phyloP scores from a whole-genome alignment of 2,113 vertebrate species.

The Platysternon megacephalum region DNA sequence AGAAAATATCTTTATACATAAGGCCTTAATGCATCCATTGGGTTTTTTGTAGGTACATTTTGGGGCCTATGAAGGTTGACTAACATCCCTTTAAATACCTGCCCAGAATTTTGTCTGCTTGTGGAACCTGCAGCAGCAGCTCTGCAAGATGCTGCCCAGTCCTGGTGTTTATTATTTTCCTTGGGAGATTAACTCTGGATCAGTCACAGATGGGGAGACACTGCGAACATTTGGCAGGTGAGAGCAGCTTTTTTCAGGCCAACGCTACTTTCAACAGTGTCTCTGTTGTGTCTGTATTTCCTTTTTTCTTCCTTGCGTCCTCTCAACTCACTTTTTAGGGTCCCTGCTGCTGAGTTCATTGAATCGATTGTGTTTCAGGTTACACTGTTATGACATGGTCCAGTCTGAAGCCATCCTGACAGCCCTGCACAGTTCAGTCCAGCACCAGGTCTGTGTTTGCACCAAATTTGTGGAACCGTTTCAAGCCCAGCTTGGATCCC shows the following conservation, averaged over 20 bases:
- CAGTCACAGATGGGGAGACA: constrained; percentile 77
- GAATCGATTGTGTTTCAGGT: constrained; percentile 70
- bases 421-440: constrained; percentile 76
- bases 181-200: constrained; percentile 86
- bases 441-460: constrained; percentile 80
- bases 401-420: constrained; percentile 82
- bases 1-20: background rate
- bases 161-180: constrained; percentile 85
- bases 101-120: background rate
- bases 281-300: background rate
- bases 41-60: background rate
- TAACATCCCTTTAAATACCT: background rate
- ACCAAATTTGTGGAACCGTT: constrained; percentile 93
- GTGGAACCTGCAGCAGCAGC: accelerated
- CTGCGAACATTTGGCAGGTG: constrained; percentile 92
- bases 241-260: background rate
- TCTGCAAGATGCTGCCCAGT: constrained; percentile 80
- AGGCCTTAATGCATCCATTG: background rate
- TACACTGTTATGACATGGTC: constrained; percentile 81
- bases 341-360: background rate
- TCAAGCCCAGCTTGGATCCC: constrained; percentile 84
- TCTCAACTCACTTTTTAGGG: background rate
- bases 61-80: background rate
- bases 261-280: constrained; percentile 55
- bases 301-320: background rate